Conservation (phyloP, 1,140 invertebrate species). For the Schlechtendalia chinensis region DNA sequence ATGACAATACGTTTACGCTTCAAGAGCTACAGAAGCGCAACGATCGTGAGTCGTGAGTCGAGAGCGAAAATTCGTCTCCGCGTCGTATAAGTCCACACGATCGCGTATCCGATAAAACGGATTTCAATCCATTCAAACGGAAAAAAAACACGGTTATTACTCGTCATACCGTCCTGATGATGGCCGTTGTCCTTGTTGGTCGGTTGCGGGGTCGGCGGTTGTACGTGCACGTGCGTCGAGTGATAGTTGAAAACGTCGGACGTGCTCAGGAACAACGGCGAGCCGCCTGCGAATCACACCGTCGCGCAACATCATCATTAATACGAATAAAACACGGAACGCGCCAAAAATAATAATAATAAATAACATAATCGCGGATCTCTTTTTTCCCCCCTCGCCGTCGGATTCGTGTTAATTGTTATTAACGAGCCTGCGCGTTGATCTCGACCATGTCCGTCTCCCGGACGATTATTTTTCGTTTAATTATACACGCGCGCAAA, state of each 20-base stretch:
- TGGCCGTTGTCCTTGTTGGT: neutral
- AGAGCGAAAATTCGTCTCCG: too few relatives aligned
- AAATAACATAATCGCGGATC: neutral
- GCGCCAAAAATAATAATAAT: too few relatives aligned
- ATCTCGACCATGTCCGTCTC: too few relatives aligned
- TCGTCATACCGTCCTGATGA: conserved; percentile 7
- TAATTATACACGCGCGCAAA: neutral
- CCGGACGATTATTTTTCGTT: conserved; percentile 24
- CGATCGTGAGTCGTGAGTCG: too few relatives aligned
- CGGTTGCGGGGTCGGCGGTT: neutral
- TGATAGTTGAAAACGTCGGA: conserved; percentile 40
- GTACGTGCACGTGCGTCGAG: conserved; percentile 10
- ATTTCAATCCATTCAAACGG: too few relatives aligned
- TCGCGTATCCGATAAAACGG: too few relatives aligned
- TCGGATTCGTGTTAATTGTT: conserved; percentile 24
- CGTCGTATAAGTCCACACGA: too few relatives aligned
- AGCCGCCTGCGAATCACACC: conserved; percentile 2
- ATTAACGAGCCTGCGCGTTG: conserved; percentile 19
- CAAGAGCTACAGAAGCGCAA: too few relatives aligned
- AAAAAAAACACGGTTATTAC: too few relatives aligned
- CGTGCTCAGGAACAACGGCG: conserved; percentile 25
- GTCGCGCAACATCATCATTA: neutral
- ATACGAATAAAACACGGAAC: too few relatives aligned
- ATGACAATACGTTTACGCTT: too few relatives aligned
- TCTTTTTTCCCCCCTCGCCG: neutral